Percentiles rank a stretch among this genome's conserved stretches.
Evolutionary conservation across 2,888 invertebrate genomes (phyloP).

Genomic region (Drosophila mulleri): DNA sequence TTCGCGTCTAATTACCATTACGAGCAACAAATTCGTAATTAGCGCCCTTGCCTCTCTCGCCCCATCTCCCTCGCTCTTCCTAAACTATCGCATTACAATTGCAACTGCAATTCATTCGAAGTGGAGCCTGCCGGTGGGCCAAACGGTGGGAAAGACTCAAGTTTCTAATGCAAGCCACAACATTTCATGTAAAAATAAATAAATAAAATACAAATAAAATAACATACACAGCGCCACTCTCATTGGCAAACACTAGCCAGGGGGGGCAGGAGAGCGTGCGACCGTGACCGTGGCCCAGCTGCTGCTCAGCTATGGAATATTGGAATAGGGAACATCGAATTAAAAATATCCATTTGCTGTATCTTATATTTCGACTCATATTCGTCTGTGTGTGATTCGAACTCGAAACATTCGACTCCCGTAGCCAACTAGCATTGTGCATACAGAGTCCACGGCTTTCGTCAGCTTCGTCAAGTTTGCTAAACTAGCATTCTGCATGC

Average conservation of each 20-base stretch:
- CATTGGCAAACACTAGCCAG: neutral
- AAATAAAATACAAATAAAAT: too few species aligned
- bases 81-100: conserved; percentile 44
- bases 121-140: conserved; percentile 31
- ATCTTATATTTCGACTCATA: conserved; percentile 25
- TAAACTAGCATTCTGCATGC: neutral
- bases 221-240: neutral
- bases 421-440: neutral
- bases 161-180: conserved; percentile 51
- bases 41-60: conserved; percentile 20
- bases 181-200: neutral
- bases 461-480: conserved; percentile 10
- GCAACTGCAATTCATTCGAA: conserved; percentile 53
- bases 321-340: conserved; percentile 11
- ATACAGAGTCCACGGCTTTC: neutral
- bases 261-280: conserved; percentile 31
- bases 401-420: neutral
- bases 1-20: conserved; percentile 45
- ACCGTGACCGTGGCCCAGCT: conserved; percentile 28
- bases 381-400: conserved; percentile 5
- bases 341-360: neutral
- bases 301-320: conserved; percentile 33
- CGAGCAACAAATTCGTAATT: conserved; percentile 16
- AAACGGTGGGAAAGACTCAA: conserved; percentile 54
- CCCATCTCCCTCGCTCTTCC: neutral